These are phyloP conservation scores for Trypoxylon attenuatum DNA, from an alignment of 2,888 invertebrate genomes.

Conservation along the genomic window DNA sequence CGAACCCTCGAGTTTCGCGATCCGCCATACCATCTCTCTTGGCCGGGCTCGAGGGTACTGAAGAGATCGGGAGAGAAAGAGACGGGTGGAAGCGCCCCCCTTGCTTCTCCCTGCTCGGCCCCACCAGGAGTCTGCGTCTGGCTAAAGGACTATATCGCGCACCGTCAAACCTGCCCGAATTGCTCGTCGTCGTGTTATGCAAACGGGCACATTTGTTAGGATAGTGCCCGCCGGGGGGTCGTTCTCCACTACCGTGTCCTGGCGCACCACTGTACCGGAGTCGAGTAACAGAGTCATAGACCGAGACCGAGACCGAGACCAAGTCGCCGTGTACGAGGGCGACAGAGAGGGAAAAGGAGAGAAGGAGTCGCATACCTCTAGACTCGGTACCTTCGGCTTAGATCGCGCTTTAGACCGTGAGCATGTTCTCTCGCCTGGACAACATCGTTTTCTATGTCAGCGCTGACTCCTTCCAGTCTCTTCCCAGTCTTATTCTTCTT, in stretches of 20 bases:
- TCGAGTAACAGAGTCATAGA: slow-evolving; percentile 45
- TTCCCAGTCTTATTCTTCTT: too few relatives aligned
- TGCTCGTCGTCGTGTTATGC: slow-evolving; percentile 75
- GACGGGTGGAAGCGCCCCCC: too few relatives aligned
- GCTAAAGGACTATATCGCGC: slow-evolving; percentile 74
- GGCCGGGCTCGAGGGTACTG: too few relatives aligned
- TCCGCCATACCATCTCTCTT: slow-evolving; percentile 30
- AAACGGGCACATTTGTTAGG: slow-evolving; percentile 74
- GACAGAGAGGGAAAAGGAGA: slow-evolving; percentile 1
- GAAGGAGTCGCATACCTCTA: neutral
- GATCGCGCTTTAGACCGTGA: slow-evolving; percentile 26
- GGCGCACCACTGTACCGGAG: slow-evolving; percentile 41
- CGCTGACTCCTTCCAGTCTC: too few relatives aligned
- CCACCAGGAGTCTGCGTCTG: slow-evolving; percentile 31
- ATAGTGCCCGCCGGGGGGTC: slow-evolving; percentile 71
- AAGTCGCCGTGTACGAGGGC: neutral
- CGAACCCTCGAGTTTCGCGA: slow-evolving; percentile 30
- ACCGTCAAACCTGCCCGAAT: slow-evolving; percentile 74
- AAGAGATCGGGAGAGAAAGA: too few relatives aligned
- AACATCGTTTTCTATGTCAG: slow-evolving; percentile 51
- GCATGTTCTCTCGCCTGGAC: slow-evolving; percentile 50
- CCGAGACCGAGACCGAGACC: neutral
- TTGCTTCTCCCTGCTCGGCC: too few relatives aligned
- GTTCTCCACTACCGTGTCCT: slow-evolving; percentile 62
- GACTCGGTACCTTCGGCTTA: slow-evolving; percentile 14